Conservation (phyloP, 1,140 invertebrate species). For the Episyrphus balteatus region DNA sequence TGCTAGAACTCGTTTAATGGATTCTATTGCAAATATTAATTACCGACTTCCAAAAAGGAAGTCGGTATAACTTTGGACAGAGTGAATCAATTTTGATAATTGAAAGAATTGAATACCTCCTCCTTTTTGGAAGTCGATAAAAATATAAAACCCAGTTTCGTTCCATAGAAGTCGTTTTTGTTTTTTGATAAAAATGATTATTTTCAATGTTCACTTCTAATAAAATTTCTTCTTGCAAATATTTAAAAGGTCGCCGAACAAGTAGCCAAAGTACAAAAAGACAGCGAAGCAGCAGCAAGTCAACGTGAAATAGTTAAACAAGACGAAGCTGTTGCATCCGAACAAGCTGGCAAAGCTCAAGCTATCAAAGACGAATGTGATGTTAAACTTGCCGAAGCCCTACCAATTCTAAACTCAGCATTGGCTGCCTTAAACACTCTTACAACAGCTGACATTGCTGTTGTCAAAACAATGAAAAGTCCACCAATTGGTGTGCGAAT, state of each 20-base stretch:
- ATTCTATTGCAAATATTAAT: too few species aligned
- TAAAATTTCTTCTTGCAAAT: not conserved
- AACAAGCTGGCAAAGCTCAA: slow-evolving; percentile 62
- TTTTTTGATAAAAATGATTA: too few species aligned
- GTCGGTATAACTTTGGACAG: too few species aligned
- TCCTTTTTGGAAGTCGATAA: too few species aligned
- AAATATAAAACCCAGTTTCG: too few species aligned
- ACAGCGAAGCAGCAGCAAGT: slow-evolving; percentile 53
- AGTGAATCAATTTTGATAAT: too few species aligned
- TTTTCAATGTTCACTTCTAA: not conserved
- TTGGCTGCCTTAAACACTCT: slow-evolving; percentile 82
- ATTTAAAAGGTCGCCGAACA: slow-evolving; percentile 34
- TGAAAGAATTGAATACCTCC: too few species aligned
- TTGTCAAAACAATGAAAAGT: slow-evolving; percentile 96
- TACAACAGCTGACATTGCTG: slow-evolving; percentile 82
- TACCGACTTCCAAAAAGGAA: too few species aligned
- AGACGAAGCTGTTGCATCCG: slow-evolving; percentile 58
- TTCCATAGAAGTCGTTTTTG: too few species aligned
- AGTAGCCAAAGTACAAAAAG: slow-evolving; percentile 53
- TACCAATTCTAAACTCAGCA: slow-evolving; percentile 87
- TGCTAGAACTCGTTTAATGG: too few species aligned
- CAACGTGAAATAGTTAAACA: slow-evolving; percentile 37
- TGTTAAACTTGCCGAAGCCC: slow-evolving; percentile 81
- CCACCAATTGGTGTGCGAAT: slow-evolving; percentile 87
- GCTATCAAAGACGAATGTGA: slow-evolving; percentile 95